Base-by-base conservation (phyloP, 2,797 vertebrate genomes). In the Paratrypauchen microcephalus region DNA sequence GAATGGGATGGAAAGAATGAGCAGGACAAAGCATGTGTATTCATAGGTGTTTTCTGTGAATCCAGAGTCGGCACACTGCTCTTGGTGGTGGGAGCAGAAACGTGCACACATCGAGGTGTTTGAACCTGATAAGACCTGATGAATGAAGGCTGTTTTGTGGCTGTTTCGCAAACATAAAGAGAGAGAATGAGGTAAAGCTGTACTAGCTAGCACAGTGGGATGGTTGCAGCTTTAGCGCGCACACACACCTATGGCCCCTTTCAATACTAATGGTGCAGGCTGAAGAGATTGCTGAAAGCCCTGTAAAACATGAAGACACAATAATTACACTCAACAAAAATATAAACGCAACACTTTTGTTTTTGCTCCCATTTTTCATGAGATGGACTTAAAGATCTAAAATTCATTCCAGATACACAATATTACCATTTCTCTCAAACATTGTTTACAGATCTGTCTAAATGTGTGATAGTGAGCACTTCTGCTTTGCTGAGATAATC, bases 111-210 rank as follows among this genome's bases (percentile, higher is more conserved):
- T 87, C 88, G 92, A 93, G 92, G 91, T 93, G 92, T 92, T 93
- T 75, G 77, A 89, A 90, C 85, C 88, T 80, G 92, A 93, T 94
- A 94, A 93, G 89, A 83, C 84, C 85, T 78, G 88, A 89, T 92
- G 91, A 91, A 91, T 91, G 85, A 84, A 86, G 70, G 23, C 75
- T 45, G 57, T 80, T 87, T 80, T 86, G 76, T 16, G 30, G 76
- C 82, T 83, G 82, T 82, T 88, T 74, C 76, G 69, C 67, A 76
- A 78, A 74, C 82, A 83, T 83, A 86, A 87, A 86, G 81, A 86
- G 81, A 86, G 77, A 75, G 80, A 89, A 87, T 75, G 69, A 79
- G 79, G 77, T 70, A 80, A 69, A 2, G 75, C 65, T 79, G 48
- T 68, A 83, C 81, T 85, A 84, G 78, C 81, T 85, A 84, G 78